These are phyloP conservation scores for Cheiracanthium punctorium DNA, from an alignment of 2,888 invertebrate genomes.

Conservation along the genomic window DNA sequence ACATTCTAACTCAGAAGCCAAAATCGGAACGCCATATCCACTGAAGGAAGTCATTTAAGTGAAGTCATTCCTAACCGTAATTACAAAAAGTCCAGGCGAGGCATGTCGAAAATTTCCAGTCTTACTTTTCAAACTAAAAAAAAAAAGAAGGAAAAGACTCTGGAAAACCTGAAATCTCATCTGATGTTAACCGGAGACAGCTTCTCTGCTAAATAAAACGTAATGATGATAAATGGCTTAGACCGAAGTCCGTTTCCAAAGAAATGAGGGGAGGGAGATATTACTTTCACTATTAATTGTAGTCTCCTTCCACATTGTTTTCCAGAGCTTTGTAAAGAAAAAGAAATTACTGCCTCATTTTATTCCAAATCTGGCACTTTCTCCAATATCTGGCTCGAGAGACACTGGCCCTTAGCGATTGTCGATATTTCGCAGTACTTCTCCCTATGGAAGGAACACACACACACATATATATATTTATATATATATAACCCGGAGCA, in stretches of 20 bases:
- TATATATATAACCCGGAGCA: too few species aligned
- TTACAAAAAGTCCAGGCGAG: conserved; percentile 17
- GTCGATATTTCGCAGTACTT: conserved; percentile 60
- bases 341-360: conserved; percentile 63
- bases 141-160: not conserved
- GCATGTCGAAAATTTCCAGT: conserved; percentile 25
- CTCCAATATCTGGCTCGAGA: conserved; percentile 59
- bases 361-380: conserved; percentile 60
- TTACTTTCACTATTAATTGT: conserved; percentile 67
- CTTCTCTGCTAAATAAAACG: conserved; percentile 61
- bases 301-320: conserved; percentile 60
- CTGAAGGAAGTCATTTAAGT: not conserved
- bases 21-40: not conserved
- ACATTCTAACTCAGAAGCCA: not conserved
- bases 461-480: conserved; percentile 39
- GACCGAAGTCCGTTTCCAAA: conserved; percentile 51
- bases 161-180: conserved; percentile 24
- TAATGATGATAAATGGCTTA: conserved; percentile 65
- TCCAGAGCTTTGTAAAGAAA: conserved; percentile 49
- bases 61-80: not conserved
- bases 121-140: not conserved
- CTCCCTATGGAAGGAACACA: not conserved
- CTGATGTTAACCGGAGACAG: conserved; percentile 54
- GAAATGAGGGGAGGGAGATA: conserved; percentile 39
- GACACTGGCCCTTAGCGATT: conserved; percentile 53